These are phyloP conservation scores for Oncorhynchus kisutch DNA, from an alignment of 2,113 vertebrate genomes.

Conservation along the genomic window DNA sequence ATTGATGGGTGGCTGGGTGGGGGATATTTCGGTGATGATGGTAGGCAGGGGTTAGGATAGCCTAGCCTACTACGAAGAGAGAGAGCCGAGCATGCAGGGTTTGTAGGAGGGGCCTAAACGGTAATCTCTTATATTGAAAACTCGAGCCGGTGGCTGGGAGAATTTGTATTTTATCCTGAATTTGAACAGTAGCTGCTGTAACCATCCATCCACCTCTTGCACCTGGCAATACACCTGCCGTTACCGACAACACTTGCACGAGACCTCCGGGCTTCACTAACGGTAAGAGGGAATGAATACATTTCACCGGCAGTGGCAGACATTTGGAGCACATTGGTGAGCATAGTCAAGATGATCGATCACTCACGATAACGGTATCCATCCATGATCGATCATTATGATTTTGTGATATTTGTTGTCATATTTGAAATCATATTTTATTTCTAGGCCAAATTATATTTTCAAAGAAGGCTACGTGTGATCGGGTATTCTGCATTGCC, in stretches of 20 bases:
- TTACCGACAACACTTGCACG: constrained; percentile 11
- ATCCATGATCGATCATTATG: constrained; percentile 2
- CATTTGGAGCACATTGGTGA: not conserved
- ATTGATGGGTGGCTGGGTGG: too few relatives aligned
- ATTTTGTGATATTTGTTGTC: not conserved
- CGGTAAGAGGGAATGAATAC: not conserved
- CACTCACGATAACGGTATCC: constrained; percentile 3
- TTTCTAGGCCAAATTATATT: not conserved
- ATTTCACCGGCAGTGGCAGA: not conserved
- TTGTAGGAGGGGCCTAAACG: constrained; percentile 37
- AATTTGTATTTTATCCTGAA: constrained; percentile 27
- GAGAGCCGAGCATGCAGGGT: not conserved
- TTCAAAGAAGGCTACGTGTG: not conserved
- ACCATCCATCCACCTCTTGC: constrained; percentile 27
- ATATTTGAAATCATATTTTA: not conserved
- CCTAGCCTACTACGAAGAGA: not conserved
- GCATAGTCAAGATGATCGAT: not conserved
- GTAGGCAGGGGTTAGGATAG: constrained; percentile 10
- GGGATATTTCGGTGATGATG: constrained; percentile 3
- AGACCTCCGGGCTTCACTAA: constrained; percentile 6
- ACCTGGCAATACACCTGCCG: constrained; percentile 10
- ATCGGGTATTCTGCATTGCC: not conserved
- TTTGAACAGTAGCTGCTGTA: not conserved
- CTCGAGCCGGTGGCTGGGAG: constrained; percentile 26
- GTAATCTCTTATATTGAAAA: constrained; percentile 43